phyloP scores from a whole-genome alignment of 1,140 invertebrate species.

The Aphidius ervi region DNA sequence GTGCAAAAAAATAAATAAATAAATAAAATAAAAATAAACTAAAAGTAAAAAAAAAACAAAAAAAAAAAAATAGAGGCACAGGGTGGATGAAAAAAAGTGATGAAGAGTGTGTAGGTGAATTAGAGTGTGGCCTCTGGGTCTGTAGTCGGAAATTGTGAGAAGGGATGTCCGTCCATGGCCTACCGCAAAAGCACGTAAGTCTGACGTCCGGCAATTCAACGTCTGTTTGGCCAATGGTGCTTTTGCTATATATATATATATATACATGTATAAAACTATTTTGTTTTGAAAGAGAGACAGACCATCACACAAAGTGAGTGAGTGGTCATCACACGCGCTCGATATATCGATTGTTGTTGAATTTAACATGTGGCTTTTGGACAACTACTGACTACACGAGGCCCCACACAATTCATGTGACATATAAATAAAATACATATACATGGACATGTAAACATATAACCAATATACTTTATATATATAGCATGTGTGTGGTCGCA shows the following conservation, averaged over 20 bases:
- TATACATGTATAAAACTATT: conserved; percentile 1
- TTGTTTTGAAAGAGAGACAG: neutral
- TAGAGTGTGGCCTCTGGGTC: neutral
- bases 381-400: conserved; percentile 32
- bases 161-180: conserved; percentile 42
- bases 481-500: conserved; percentile 40
- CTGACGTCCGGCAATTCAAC: conserved; percentile 27
- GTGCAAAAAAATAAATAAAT: neutral
- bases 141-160: conserved; percentile 24
- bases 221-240: conserved; percentile 7
- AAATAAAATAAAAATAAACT: neutral
- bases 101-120: neutral
- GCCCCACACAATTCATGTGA: neutral
- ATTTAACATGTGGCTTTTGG: conserved; percentile 38
- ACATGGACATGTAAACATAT: neutral
- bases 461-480: conserved; percentile 26
- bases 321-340: conserved; percentile 31
- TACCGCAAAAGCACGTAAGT: conserved; percentile 44
- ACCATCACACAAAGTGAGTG: neutral
- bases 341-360: conserved; percentile 46
- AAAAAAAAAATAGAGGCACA: neutral
- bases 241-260: neutral
- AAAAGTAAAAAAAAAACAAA: neutral
- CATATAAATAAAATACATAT: neutral
- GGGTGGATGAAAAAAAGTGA: conserved; percentile 7